phyloP scores from a whole-genome alignment of 2,113 vertebrate species.

The Setophaga petechia region DNA sequence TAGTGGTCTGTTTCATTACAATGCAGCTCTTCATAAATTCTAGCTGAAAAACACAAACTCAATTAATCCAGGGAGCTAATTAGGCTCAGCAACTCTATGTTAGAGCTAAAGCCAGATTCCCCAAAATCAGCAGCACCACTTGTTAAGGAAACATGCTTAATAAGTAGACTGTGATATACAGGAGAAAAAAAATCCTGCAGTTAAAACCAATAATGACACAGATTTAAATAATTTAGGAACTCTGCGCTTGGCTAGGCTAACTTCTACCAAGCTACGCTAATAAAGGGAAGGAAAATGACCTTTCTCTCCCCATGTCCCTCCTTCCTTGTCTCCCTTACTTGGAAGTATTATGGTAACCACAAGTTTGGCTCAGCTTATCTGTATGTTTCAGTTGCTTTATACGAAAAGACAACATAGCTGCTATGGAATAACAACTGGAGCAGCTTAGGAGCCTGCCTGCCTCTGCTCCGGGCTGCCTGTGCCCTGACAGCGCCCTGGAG shows the following conservation, averaged over 20 bases:
- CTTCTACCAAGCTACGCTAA: not conserved
- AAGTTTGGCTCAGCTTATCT: not conserved
- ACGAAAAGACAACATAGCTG: not conserved
- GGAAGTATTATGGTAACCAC: not conserved
- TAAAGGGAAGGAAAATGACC: not conserved
- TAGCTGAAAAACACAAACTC: constrained; percentile 2
- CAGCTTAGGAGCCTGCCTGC: not conserved
- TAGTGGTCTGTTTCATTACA: not conserved
- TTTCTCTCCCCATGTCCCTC: not conserved
- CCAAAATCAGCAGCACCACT: not conserved
- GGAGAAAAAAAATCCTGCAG: not conserved
- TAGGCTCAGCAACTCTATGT: constrained; percentile 4
- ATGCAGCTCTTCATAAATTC: constrained; percentile 5
- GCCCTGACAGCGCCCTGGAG: not conserved
- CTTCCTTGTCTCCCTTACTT: not conserved
- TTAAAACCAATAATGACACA: not conserved
- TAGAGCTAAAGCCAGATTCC: not conserved
- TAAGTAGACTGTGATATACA: not conserved
- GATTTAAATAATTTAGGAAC: not conserved
- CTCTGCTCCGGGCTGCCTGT: not conserved
- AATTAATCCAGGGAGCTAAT: constrained; percentile 38
- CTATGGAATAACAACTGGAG: not conserved
- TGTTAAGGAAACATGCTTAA: not conserved
- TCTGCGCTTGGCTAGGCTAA: not conserved
- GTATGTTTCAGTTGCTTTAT: not conserved